phyloP scores from a whole-genome alignment of 53 echinoderm and acorn worm genomes.

The Apostichopus leukothele region DNA sequence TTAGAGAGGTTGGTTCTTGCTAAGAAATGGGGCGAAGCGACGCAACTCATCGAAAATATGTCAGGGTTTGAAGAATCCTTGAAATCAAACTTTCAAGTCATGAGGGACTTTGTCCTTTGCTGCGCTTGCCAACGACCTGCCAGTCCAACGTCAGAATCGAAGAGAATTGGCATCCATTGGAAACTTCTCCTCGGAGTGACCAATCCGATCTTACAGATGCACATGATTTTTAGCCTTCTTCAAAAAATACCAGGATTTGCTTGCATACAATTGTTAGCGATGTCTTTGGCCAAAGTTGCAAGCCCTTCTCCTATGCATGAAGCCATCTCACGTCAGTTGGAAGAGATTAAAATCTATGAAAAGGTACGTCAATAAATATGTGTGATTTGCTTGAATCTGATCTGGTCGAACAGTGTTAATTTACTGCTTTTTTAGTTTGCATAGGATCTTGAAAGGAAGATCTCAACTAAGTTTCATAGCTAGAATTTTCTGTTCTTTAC shows the following conservation, averaged over 20 bases:
- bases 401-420: too few species aligned
- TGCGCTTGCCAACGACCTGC: slow-evolving; percentile 65
- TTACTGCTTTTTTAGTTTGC: too few species aligned
- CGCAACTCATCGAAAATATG: slow-evolving; percentile 59
- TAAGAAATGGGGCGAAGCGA: slow-evolving; percentile 72
- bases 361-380: slow-evolving; percentile 59
- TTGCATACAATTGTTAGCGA: slow-evolving; percentile 72
- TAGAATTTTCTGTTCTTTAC: too few species aligned
- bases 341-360: slow-evolving; percentile 79
- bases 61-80: slow-evolving; percentile 35
- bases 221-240: slow-evolving; percentile 68
- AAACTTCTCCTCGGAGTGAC: slow-evolving; percentile 59
- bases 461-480: too few species aligned
- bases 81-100: slow-evolving; percentile 48
- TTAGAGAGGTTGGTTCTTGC: slow-evolving; percentile 62
- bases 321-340: slow-evolving; percentile 54
- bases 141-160: slow-evolving; percentile 44
- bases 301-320: slow-evolving; percentile 31
- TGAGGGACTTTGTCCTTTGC: slow-evolving; percentile 83
- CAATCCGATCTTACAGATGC: slow-evolving; percentile 59
- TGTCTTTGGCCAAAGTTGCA: slow-evolving; percentile 57
- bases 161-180: slow-evolving; percentile 43
- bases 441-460: too few species aligned
- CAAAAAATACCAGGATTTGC: slow-evolving; percentile 66
- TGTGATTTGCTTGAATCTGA: neutral